Evolutionary conservation across 92 coral and sea anemone genomes (phyloP), one percentile per base, ranked within the genome.

Genomic region (Epizoanthus stellaris): DNA sequence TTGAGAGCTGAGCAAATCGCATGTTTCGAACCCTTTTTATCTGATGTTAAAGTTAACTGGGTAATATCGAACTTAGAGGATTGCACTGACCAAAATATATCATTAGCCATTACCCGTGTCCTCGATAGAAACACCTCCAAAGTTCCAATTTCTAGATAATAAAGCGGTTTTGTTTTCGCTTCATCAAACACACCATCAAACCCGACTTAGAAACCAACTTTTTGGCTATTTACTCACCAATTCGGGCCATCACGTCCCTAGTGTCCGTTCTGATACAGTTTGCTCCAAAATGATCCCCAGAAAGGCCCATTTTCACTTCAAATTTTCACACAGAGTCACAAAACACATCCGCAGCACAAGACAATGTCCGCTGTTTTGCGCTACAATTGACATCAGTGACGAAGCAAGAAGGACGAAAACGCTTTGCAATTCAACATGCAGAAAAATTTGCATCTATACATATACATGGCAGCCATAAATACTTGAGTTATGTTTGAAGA

Each of bases 361-460:
- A 79, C 61, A 79, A 40, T 63, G 83, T 79, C 72, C 72, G 42
- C 59, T 79, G 83, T 63, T 79, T 79, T 63, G 83, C 70, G 72
- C 83, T 79, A 79, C 56, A 52, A 52, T 52, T 52, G 56, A 52
- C 83, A 79, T n/a, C n/a, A n/a, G n/a, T 63, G 83, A 79, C 71
- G 83, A 79, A 63, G 70, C 83, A 79, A 79, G 88, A 82, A 88
- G 94, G 91, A 91, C 71, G 79, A 76, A 85, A 86, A 89, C 92
- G 94, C 94, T 96, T 96, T 95, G 99, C 96, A 92, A 96, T 96
- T 94, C 98, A 96, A 91, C 88, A 91, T 91, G 85, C 87, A 87
- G 77, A 85, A 76, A 93, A 89, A 96, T 96, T 96, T 92, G 99
- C 99, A 96, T 96, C 98, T 96, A 96, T 96, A 96, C 99, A 96